phyloP scores from a whole-genome alignment of 2,888 invertebrate genomes.

The Melanostoma scalare region DNA sequence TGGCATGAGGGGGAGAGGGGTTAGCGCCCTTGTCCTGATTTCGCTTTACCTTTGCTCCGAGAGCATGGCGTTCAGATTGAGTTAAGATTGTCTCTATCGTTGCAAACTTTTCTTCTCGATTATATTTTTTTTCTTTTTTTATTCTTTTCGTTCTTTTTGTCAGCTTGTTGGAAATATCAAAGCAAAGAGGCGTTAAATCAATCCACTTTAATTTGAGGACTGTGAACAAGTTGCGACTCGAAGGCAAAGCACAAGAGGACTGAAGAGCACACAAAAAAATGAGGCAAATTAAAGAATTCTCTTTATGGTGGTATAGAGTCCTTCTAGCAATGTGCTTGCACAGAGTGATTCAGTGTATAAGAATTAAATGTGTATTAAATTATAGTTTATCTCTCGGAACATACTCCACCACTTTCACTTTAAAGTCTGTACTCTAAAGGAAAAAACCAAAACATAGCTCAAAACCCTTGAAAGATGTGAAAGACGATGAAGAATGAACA shows the following conservation, averaged over 20 bases:
- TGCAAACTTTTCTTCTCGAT: conserved; percentile 11
- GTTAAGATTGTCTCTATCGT: conserved; percentile 61
- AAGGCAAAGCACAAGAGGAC: neutral
- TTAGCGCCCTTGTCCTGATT: conserved; percentile 66
- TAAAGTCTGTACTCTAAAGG: neutral
- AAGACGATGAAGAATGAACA: conserved; percentile 56
- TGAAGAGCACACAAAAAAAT: neutral
- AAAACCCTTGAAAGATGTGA: conserved; percentile 52
- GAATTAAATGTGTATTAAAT: conserved; percentile 63
- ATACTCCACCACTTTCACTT: conserved; percentile 40
- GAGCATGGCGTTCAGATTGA: conserved; percentile 53
- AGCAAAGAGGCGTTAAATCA: conserved; percentile 47
- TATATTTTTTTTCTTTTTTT: conserved; percentile 23
- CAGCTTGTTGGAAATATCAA: conserved; percentile 20
- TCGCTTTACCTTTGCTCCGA: conserved; percentile 47
- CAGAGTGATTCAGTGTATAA: neutral
- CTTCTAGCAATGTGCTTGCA: too few species aligned
- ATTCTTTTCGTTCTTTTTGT: conserved; percentile 23
- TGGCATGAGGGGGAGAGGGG: neutral
- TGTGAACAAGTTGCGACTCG: conserved; percentile 4
- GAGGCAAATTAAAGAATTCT: conserved; percentile 27
- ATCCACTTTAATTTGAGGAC: conserved; percentile 29
- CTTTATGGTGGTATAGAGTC: neutral
- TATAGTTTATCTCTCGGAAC: conserved; percentile 50
- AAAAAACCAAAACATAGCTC: conserved; percentile 9